phyloP scores from a whole-genome alignment of 2,113 vertebrate species.

The Ibidorhyncha struthersii region DNA sequence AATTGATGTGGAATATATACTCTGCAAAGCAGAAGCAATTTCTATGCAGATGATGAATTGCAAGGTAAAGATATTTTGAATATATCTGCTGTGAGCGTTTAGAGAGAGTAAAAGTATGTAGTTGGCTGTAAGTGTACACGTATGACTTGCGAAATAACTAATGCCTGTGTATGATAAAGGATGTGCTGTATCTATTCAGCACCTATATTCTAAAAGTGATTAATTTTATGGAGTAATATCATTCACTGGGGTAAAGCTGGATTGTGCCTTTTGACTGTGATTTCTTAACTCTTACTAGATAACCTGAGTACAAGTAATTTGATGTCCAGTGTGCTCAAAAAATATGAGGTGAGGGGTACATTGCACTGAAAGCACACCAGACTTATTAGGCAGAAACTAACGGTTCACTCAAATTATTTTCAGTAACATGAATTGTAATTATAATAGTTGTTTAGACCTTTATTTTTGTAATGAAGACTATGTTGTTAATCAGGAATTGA shows the following conservation, averaged over 20 bases:
- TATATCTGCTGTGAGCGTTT: background rate
- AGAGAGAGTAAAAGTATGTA: background rate
- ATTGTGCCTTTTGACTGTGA: background rate
- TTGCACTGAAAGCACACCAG: background rate
- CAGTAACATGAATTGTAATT: background rate
- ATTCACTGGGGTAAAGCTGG: background rate
- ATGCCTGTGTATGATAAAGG: background rate
- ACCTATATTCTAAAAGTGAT: background rate
- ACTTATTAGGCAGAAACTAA: background rate
- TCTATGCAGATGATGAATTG: constrained; percentile 89
- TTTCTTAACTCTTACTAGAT: background rate
- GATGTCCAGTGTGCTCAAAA: background rate
- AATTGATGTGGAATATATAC: constrained; percentile 89
- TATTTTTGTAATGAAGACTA: background rate
- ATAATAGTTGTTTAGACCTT: background rate
- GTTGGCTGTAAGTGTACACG: background rate
- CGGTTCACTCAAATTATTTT: background rate
- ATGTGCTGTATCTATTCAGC: background rate
- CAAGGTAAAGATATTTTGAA: constrained; percentile 80
- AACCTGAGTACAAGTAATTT: background rate
- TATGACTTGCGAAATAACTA: background rate
- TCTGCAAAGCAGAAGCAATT: constrained; percentile 92
- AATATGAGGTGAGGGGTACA: background rate
- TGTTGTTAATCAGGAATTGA: background rate
- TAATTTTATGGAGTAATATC: background rate